Evolutionary conservation across 2,888 invertebrate genomes (phyloP), one percentile per base, ranked within the genome.

Genomic region (Cataglyphis rosenhaueri): DNA sequence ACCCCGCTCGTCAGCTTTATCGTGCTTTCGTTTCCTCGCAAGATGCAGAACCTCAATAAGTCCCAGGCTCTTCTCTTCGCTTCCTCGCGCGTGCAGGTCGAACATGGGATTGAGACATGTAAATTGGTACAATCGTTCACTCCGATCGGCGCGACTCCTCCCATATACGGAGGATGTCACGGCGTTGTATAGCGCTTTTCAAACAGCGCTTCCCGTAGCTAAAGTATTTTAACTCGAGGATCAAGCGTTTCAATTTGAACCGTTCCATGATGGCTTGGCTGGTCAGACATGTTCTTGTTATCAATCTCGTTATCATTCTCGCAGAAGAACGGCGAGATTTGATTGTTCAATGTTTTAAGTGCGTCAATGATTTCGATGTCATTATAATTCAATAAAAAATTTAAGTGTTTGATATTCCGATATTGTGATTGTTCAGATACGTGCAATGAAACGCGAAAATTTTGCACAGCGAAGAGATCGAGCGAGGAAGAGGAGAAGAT

Each of bases 91-190:
- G 88, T 88, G 85, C 86, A 83, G 84, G 83, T 86, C 91, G 86
- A 92, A 91, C 92, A 92, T 92, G 91, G 92, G 92, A 94, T 94
- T 94, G 93, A 94, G 93, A 94, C 94, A 93, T 94, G 94, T 94
- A 94, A 94, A 94, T 93, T 93, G 93, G 92, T 92, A 92, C 93
- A 92, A 94, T 94, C 93, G 91, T 90, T 87, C 88, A 88, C 89
- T 91, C 87, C 91, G 92, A 94, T 93, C 93, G 91, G 89, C 89
- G 90, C 91, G 90, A 90, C 87, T 90, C 85, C 86, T 88, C 86
- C 90, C 89, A 88, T 87, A 90, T 87, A 86, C 87, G 87, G 86
- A 85, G 87, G 88, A 91, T 88, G 87, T 91, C 88, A 81, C 79
- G 68, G 68, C 65, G 79, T 84, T 92, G n/a, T 71, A 93, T 88